Base-by-base conservation (phyloP, 2,113 vertebrate species). In the Hippocampus comes region DNA sequence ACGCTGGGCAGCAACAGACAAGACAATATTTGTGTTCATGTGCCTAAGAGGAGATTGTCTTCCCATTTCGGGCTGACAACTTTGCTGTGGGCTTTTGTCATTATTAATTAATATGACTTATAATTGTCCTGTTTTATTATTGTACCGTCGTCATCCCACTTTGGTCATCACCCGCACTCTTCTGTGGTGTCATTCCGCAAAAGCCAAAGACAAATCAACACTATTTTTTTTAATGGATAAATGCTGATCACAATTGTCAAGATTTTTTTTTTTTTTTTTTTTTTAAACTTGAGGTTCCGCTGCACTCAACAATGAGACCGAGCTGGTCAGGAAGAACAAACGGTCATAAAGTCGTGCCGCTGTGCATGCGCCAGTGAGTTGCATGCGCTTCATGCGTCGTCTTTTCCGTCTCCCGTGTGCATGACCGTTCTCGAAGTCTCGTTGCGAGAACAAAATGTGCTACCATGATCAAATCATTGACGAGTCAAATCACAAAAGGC, bases 401-500 rank as follows among this genome's bases (percentile, higher is more conserved):
- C 63, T 23, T 66, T 11, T 11, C 34, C 25, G 25, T 68, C 46
- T 51, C 5, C 34, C 25, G 18, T 56, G 67, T 41, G 49, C 67
- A 68, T 38, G 67, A 27, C 15, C 20, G 49, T 53, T 11, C 25
- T 38, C 18, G 34, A 38, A 27, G 25, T 60, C 27, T 9, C 7
- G 59, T 34, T 7, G 6, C 15, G 59, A 34, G 15, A 34, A 34
- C 25, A 34, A 34, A 61, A 61, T 18, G 27, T 17, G 59, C 59
- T 27, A 14, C 23, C 56, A 2, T 11, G 23, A 59, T 25, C 56
- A 57, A 57, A 57, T 57, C 1, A 15, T 30, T 60, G 4, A 17
- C 2, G 23, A 59, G 17, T 60, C 14, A 7, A 38, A 14, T 30
- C 5, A 30, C 12, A 75, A 23, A 76, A 55, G 79, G 76, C 83